These are phyloP conservation scores for silkworm (Bombyx mori) DNA, from an alignment of 1,140 invertebrate genomes.

Conservation along the genomic window ASM3026992v2 NC_085128.1:1137001-1137500, in stretches of 20 bases:
- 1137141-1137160: not conserved
- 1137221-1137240: constrained; percentile 62
- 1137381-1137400: constrained; percentile 45
- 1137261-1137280: constrained; percentile 45
- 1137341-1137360: constrained; percentile 1
- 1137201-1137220: constrained; percentile 64
- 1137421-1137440: constrained; percentile 43
- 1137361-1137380: constrained; percentile 42
- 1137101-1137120: not conserved
- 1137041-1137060: constrained; percentile 20
- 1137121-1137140: not conserved
- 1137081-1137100: not conserved
- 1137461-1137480: constrained; percentile 45
- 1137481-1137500: constrained; percentile 51
- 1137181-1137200: constrained; percentile 67
- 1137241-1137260: constrained; percentile 29
- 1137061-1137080: constrained; percentile 18
- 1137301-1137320: not conserved
- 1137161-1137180: constrained; percentile 53
- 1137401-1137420: constrained; percentile 40
- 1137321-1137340: constrained; percentile 6
- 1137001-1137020: too few species aligned
- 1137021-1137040: too few species aligned
- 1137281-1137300: constrained; percentile 10
- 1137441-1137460: constrained; percentile 28